Evolutionary conservation across 1,140 invertebrate genomes (phyloP).

Genomic region (Tetraneura akinire): DNA sequence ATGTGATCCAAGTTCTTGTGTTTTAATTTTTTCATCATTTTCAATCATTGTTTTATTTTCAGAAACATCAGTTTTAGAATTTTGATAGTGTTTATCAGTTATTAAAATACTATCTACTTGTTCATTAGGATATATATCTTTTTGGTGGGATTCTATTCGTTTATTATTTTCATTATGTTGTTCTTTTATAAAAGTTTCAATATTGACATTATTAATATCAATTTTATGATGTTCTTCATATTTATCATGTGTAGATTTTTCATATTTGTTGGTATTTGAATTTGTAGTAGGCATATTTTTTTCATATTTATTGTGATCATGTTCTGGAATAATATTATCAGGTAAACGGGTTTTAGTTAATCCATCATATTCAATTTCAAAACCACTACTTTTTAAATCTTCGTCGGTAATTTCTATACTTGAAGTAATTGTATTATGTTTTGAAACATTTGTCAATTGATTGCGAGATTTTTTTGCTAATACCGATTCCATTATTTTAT

Average conservation of each 20-base stretch:
- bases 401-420: conserved; percentile 72
- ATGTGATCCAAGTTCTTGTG: conserved; percentile 11
- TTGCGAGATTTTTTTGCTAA: conserved; percentile 61
- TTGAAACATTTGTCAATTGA: conserved; percentile 58
- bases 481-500: conserved; percentile 60
- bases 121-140: not conserved
- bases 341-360: conserved; percentile 53
- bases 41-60: not conserved
- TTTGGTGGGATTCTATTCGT: conserved; percentile 11
- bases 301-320: conserved; percentile 55
- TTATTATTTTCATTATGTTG: conserved; percentile 6
- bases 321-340: conserved; percentile 60
- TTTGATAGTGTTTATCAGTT: not conserved
- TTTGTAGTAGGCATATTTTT: not conserved
- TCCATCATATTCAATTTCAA: conserved; percentile 55
- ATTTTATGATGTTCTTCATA: not conserved
- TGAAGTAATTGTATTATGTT: conserved; percentile 64
- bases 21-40: conserved; percentile 27
- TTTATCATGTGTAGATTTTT: not conserved
- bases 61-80: conserved; percentile 18
- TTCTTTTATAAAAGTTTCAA: conserved; percentile 20
- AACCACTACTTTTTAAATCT: conserved; percentile 67
- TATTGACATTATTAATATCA: not conserved
- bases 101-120: not conserved
- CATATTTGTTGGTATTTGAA: not conserved